Evolutionary conservation across 2,797 vertebrate species (phyloP), one percentile per base, ranked within the genome.

Genomic region (Scomberomorus guttatus): DNA sequence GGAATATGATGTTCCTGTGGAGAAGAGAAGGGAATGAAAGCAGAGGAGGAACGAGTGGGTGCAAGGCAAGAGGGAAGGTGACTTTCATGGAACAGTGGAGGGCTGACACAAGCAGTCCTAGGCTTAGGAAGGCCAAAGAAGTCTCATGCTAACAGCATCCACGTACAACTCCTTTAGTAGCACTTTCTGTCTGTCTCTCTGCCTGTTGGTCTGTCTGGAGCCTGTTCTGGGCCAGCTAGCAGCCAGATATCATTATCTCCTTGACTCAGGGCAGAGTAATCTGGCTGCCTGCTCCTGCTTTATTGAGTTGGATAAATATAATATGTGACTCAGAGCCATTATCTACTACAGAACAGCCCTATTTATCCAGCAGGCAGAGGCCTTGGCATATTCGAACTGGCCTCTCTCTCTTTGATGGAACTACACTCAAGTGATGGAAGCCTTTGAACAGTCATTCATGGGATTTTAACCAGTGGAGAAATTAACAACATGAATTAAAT

Each of bases 271-370:
- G 90, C 87, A 92, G 88, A 94, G 94, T 94, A 94, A 95, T 95
- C 93, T 94, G 90, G 89, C 92, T 93, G 88, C 90, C 90, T 94
- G 90, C 89, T 93, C 90, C 89, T 94, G 90, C 94, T 95, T 95
- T 95, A 94, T 94, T 95, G 94, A 95, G 93, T 95, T 94, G 94
- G 92, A 94, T 95, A 95, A 94, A 94, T 95, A 95, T 95, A 95
- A 95, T 95, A 92, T 92, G 87, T 93, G 92, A 92, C 92, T 94
- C 90, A 90, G 71, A 93, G 94, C 93, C 93, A 94, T 95, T 95
- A 94, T 93, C 92, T 95, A 87, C 94, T 93, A 91, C 87, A 85
- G 88, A 90, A 82, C 91, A 90, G 89, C 84, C 89, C 86, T 92
- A 94, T 95, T 94, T 94, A 94, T 94, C 90, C 90, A 87, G 91